Base-by-base conservation (phyloP, 2,888 invertebrate species). In the Drosophila lutescens region DNA sequence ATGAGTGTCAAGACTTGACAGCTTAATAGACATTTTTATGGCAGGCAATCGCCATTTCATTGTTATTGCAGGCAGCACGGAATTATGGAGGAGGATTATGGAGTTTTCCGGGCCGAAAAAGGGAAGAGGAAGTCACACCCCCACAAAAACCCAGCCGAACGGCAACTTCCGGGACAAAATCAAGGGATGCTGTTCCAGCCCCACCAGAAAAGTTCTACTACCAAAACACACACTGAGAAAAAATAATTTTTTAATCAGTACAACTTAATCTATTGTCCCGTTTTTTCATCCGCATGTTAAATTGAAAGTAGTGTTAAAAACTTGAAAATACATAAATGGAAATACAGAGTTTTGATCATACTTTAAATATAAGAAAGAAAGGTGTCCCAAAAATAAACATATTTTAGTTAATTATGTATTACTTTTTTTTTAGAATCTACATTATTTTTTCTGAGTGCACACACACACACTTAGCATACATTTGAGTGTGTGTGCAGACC, bases 1-100 rank as follows among this genome's bases (percentile, higher is more conserved):
- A 90, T 81, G 90, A 90, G 89, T 81, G 82, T 88, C 88, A 86
- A 82, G 79, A 79, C 85, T 85, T 87, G 90, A 90, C 90, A 90
- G 84, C 79, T 89, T 90, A 90, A 90, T 90, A 86, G 83, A 75
- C 78, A 82, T 62, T 80, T 87, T 87, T 84, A 89, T 80, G 76
- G 74, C 86, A 76, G 76, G 53, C 78, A 78, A 78, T 76, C 76
- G 74, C 74, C 53, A 61, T 77, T 80, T 80, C 78, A 77, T 84
- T 79, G 79, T 71, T 67, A 47, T 67, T 47, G 57, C 46, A 41
- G n/a, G n/a, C n/a, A n/a, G n/a, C n/a, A n/a, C n/a, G n/a, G n/a
- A n/a, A n/a, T n/a, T n/a, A n/a, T n/a, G 44, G 15, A 46, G 30
- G 30, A 30, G 30, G 30, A 30, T 17, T 41, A 49, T 43, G 26